Base-by-base conservation (phyloP, 2,888 invertebrate genomes). In the Temnothorax rugatulus region DNA sequence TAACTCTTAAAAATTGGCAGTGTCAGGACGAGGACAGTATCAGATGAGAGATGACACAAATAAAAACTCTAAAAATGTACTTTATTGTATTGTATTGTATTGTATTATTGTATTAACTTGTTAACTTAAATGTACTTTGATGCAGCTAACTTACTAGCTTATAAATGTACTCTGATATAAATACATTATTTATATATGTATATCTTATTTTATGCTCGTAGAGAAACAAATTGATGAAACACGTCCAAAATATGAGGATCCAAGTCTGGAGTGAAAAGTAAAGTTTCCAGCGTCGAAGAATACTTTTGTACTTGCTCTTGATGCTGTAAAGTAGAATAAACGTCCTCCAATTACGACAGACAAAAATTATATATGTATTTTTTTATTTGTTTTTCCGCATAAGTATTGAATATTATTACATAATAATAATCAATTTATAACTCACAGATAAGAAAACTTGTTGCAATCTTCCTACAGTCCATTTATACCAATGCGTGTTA, bases 251-350 rank as follows among this genome's bases (percentile, higher is more conserved):
- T 99, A 95, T 99, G 99, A 4, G 98, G 97, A 94, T 99, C 99
- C 94, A 99, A 96, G 95, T 99, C 99, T 91, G 98, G 98, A 0
- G 99, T 99, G 95, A 99, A 99, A 63, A 99, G 96, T 66, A 99
- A 96, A 0, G 98, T 98, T 95, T 99, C 99, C 95, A 99, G 95
- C 0, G 99, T 99, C 90, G 98, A 97, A 95, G 98, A 98, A 96
- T 99, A 99, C 94, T 98, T 98, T 95, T 99, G 98, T 34, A 99
- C 99, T 96, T 99, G 99, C 93, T 99, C 99, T 94, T 99, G 98
- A 95, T 99, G 99, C 99, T 99, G 96, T 57, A 97, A 96, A 91
- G 90, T 92, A 91, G 91, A 76, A 64, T 50, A 59, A 50, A 68
- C 25, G n/a, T 82, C 7, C 66, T 34, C 38, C 0, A 69, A 34